Evolutionary conservation across 1,140 invertebrate genomes (phyloP), one percentile per base, ranked within the genome.

Genomic region (Eubasilissa regina): DNA sequence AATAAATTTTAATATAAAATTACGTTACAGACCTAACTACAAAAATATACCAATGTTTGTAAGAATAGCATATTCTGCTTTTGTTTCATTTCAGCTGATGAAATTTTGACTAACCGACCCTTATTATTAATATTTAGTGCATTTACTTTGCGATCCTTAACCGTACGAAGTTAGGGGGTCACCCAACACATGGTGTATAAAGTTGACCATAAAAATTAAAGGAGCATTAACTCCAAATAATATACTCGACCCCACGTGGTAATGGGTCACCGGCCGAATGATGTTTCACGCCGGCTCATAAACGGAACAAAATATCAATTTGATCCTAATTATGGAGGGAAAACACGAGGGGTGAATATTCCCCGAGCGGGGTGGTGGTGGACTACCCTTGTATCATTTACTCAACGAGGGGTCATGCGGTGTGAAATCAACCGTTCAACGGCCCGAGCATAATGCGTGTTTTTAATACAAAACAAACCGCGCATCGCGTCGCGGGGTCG

Each of bases 291-390:
- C 51, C 8, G 51, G 19, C 43, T 73, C 70, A 56, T 73, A 73
- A 73, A 73, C 70, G 79, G 74, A 44, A 55, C 66, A 55, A 77
- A 80, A 80, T 80, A 80, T 80, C 79, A 80, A 80, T 80, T 80
- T 80, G 74, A 80, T 76, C 79, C 79, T 80, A 80, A 80, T 80
- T 76, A 80, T 74, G 79, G 64, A 58, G 43, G 66, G n/a, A 80
- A 79, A 79, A 76, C 79, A 76, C 12, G 13, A 60, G 79, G 74
- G 48, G 47, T 45, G 56, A 76, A 25, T 44, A 17, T 19, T 35
- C 17, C 44, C 43, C 66, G 43, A 44, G 45, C n/a, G 44, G 45
- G 43, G 66, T 15, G 66, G 43, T 70, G 45, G 43, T n/a, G 43
- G 45, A 64, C 66, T 45, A n/a, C 66, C 66, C 66, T 70, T 58